Evolutionary conservation across 2,113 vertebrate genomes (phyloP), one percentile per base, ranked within the genome.

Genomic region (Mesoclemmys tuberculata): DNA sequence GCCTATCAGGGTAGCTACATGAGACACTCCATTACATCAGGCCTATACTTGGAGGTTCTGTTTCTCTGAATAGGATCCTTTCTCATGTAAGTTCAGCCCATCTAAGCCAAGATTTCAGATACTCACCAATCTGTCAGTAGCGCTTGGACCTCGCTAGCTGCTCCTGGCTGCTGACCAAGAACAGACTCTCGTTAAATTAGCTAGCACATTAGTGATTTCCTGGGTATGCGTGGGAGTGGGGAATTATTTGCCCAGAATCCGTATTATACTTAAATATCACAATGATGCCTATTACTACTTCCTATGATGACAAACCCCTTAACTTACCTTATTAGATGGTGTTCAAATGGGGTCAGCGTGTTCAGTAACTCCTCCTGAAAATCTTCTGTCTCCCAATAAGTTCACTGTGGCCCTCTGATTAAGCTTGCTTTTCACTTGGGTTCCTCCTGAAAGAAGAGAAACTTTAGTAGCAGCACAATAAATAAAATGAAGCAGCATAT

Each of bases 261-360:
- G 86, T 82, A 4, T 56, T 90, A 3, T 82, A 4, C 68, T 3
- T 52, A 52, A 52, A 52, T 52, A 52, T 14, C 49, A 51, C 49
- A 51, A 51, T 51, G 11, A 51, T 51, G 49, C 49, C 49, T 51
- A 51, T 51, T 11, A 51, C 49, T 51, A 51, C 13, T 14, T 51
- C 13, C 10, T 11, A 14, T 51, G 8, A 8, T 19, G 87, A 4
- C 31, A 5, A 24, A 68, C 52, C n/a, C 2, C 90, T 27, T 90
- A 41, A 35, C 51, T 52, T 16, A 0, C 90, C 11, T 90, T 56
- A 61, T 71, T 77, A 90, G 82, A 92, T 8, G 51, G 13, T 80
- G 48, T 54, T 87, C 6, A 7, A 24, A 1, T 68, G 21, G 41
- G 22, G 38, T 86, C 18, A 2, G 1, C 1, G 0, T 64, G 78